phyloP scores from a whole-genome alignment of 2,113 vertebrate genomes.

The Arvicanthis niloticus region DNA sequence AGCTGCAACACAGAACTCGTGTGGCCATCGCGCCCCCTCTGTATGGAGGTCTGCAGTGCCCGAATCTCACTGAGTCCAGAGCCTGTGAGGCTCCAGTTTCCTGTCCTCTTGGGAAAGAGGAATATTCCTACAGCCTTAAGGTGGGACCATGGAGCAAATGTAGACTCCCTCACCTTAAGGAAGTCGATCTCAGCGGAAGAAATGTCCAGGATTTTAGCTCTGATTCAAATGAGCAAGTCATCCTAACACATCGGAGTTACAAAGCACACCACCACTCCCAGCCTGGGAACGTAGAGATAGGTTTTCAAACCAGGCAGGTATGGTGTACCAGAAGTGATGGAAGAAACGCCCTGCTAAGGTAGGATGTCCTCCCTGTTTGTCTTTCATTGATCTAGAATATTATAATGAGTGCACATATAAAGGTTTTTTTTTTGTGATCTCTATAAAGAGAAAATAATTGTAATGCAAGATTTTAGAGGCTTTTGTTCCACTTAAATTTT shows the following conservation, averaged over 20 bases:
- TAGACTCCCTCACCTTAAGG: conserved; percentile 87
- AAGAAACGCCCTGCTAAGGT: conserved; percentile 92
- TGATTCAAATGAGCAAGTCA: conserved; percentile 87
- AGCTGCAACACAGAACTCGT: conserved; percentile 91
- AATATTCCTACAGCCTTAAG: conserved; percentile 93
- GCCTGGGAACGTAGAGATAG: conserved; percentile 90
- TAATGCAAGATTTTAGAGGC: background rate
- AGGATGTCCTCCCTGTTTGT: conserved; percentile 75
- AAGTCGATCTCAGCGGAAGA: conserved; percentile 84
- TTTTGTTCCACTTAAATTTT: background rate
- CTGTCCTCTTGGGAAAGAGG: conserved; percentile 90
- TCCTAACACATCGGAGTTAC: conserved; percentile 79
- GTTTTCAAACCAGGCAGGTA: conserved; percentile 93
- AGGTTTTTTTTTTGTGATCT: background rate
- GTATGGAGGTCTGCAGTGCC: conserved; percentile 93
- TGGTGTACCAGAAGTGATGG: conserved; percentile 94
- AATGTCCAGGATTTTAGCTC: conserved; percentile 88
- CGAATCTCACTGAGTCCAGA: conserved; percentile 92
- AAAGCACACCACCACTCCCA: conserved; percentile 77
- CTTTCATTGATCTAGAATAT: background rate
- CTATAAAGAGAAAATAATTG: background rate
- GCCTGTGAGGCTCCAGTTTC: conserved; percentile 83
- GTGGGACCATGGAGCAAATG: conserved; percentile 94
- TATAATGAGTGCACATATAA: background rate
- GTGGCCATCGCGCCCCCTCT: conserved; percentile 91